These are phyloP conservation scores for Drosophila infuscata DNA, from an alignment of 2,888 invertebrate species.

Conservation along the genomic window DNA sequence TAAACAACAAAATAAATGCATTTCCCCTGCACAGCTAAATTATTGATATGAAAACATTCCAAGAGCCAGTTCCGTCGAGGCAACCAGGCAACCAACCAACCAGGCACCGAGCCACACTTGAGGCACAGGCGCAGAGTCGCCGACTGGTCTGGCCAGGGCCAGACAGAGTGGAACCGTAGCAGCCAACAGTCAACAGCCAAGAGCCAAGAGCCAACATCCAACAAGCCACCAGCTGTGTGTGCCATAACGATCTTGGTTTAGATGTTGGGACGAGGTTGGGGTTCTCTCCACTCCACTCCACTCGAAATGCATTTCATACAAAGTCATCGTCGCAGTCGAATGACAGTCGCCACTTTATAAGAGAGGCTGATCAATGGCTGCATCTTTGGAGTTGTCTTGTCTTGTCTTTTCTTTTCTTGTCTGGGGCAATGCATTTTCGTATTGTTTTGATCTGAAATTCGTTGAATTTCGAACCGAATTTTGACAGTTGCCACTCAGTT, in stretches of 20 bases:
- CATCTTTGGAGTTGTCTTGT: conserved; percentile 56
- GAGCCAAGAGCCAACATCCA: background rate
- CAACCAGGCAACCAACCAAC: background rate
- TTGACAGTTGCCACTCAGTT: conserved; percentile 78
- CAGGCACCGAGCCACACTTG: conserved; percentile 21
- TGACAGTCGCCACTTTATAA: conserved; percentile 81
- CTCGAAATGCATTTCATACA: conserved; percentile 76
- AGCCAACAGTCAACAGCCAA: conserved; percentile 54
- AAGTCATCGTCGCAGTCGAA: conserved; percentile 71
- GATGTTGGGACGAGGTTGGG: conserved; percentile 38
- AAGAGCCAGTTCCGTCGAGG: conserved; percentile 31
- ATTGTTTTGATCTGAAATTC: conserved; percentile 82
- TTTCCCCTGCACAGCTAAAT: conserved; percentile 52
- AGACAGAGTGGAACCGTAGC: conserved; percentile 78
- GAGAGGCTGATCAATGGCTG: conserved; percentile 78
- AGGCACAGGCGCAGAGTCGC: conserved; percentile 54
- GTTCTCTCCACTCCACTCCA: conserved; percentile 54
- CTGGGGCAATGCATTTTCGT: conserved; percentile 79
- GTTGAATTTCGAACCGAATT: conserved; percentile 77
- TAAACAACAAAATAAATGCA: conserved; percentile 54
- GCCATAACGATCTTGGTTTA: conserved; percentile 32
- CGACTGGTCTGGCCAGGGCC: conserved; percentile 77
- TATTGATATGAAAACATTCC: conserved; percentile 70
- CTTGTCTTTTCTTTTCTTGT: conserved; percentile 37
- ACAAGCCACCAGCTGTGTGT: conserved; percentile 68